Conservation (phyloP, 1,140 invertebrate species). For the Trichomalopsis sarcophagae region DNA sequence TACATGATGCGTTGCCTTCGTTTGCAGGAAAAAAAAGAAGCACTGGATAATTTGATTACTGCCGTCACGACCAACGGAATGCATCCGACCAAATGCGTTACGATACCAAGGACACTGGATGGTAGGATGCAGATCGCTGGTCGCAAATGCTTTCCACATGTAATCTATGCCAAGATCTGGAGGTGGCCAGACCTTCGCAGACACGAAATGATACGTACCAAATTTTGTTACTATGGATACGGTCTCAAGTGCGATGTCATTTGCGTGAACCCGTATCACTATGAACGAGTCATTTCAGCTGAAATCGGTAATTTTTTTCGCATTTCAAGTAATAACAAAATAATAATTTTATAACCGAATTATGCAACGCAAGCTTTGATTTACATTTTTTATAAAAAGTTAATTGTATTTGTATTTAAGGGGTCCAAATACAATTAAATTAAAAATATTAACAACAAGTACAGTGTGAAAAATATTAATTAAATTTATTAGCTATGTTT, state of each 20-base stretch:
- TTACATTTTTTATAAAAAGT: background rate
- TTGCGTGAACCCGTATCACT: constrained; percentile 99
- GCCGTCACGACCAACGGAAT: constrained; percentile 98
- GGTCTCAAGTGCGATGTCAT: constrained; percentile 97
- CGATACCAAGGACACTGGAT: constrained; percentile 98
- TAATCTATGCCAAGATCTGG: constrained; percentile 99
- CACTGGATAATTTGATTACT: constrained; percentile 97
- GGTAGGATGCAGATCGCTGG: constrained; percentile 98
- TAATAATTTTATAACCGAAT: background rate
- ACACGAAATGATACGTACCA: constrained; percentile 98
- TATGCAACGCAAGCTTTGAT: constrained; percentile 6
- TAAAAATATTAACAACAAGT: too few relatives aligned
- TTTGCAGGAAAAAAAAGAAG: constrained; percentile 93
- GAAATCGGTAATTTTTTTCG: constrained; percentile 84
- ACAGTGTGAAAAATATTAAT: too few relatives aligned
- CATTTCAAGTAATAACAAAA: background rate
- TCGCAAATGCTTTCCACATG: constrained; percentile 99
- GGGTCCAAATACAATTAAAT: too few relatives aligned
- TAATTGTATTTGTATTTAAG: background rate
- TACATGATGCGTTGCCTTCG: constrained; percentile 1
- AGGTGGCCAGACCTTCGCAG: constrained; percentile 99
- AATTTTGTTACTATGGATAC: constrained; percentile 96
- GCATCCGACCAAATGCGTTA: constrained; percentile 98
- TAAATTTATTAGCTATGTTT: too few relatives aligned
- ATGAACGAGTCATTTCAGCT: constrained; percentile 97